phyloP scores from a whole-genome alignment of 2,888 invertebrate species.

The Chrysolina americana region DNA sequence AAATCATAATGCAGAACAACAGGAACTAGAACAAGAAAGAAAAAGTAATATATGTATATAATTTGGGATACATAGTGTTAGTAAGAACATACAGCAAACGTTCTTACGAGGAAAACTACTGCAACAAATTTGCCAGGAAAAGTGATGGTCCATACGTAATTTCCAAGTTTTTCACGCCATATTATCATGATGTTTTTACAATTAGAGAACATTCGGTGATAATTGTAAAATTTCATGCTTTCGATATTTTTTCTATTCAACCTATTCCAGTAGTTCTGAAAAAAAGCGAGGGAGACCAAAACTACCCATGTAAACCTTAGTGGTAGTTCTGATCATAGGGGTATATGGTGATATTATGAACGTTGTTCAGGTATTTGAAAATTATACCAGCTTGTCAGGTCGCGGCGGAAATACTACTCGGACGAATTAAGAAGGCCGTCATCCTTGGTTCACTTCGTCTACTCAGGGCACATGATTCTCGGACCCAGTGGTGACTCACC shows the following conservation, averaged over 20 bases:
- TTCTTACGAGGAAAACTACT: conserved; percentile 22
- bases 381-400: too few species aligned
- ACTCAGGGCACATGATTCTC: too few species aligned
- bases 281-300: conserved; percentile 26
- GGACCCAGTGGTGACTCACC: too few species aligned
- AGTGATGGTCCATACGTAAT: conserved; percentile 38
- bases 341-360: too few species aligned
- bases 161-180: conserved; percentile 29
- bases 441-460: too few species aligned
- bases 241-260: not conserved
- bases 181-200: conserved; percentile 29
- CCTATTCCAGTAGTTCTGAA: conserved; percentile 15
- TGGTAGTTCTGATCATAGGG: conserved; percentile 17
- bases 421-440: too few species aligned
- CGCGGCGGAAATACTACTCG: too few species aligned
- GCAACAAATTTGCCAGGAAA: conserved; percentile 32
- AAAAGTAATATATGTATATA: not conserved
- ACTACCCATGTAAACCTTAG: conserved; percentile 15
- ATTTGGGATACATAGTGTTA: conserved; percentile 20
- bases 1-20: conserved; percentile 14
- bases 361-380: too few species aligned
- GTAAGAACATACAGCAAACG: conserved; percentile 4
- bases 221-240: conserved; percentile 19
- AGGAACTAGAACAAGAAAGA: not conserved
- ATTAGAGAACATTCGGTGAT: not conserved